A percentile compares a stretch with the other conserved stretches of the same genome.
Evolutionary conservation across 2,888 invertebrate species (phyloP).

Genomic region (Morpho helenor): DNA sequence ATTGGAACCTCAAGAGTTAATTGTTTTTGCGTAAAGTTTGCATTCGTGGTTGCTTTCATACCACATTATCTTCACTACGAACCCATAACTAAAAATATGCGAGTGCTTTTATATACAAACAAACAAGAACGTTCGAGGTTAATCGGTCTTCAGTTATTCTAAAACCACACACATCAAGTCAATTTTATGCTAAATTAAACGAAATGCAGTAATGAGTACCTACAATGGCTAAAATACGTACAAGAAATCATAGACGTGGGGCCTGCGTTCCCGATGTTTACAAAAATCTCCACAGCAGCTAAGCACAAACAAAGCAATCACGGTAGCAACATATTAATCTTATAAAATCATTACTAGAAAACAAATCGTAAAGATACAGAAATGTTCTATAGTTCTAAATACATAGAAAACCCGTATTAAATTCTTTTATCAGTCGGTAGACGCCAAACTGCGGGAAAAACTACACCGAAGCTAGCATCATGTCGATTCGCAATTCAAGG

Average conservation of each 20-base stretch:
- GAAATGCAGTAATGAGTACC: constrained; percentile 41
- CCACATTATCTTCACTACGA: constrained; percentile 45
- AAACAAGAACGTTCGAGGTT: constrained; percentile 47
- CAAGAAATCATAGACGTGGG: constrained; percentile 79
- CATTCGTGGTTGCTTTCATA: constrained; percentile 27
- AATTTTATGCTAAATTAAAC: constrained; percentile 33
- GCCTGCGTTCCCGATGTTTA: constrained; percentile 73
- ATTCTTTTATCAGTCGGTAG: constrained; percentile 67
- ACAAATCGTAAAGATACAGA: constrained; percentile 44
- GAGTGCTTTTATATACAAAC: constrained; percentile 23
- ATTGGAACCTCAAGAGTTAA: constrained; percentile 17
- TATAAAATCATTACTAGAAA: constrained; percentile 52
- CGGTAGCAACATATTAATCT: constrained; percentile 57
- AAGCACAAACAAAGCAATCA: constrained; percentile 53
- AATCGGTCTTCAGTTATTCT: constrained; percentile 36
- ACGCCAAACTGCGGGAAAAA: constrained; percentile 79
- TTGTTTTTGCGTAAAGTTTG: constrained; percentile 25
- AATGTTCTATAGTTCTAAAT: constrained; percentile 58
- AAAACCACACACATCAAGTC: constrained; percentile 36
- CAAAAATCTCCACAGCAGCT: constrained; percentile 63
- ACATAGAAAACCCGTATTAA: constrained; percentile 63
- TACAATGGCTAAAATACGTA: constrained; percentile 67
- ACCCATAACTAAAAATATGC: constrained; percentile 25
- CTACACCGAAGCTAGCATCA: constrained; percentile 68
- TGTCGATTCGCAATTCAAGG: constrained; percentile 29